Percentiles rank a stretch among this genome's conserved stretches.
These are phyloP conservation scores for Drosophila lacertosa DNA, from an alignment of 1,140 invertebrate genomes.

Conservation along the genomic window DNA sequence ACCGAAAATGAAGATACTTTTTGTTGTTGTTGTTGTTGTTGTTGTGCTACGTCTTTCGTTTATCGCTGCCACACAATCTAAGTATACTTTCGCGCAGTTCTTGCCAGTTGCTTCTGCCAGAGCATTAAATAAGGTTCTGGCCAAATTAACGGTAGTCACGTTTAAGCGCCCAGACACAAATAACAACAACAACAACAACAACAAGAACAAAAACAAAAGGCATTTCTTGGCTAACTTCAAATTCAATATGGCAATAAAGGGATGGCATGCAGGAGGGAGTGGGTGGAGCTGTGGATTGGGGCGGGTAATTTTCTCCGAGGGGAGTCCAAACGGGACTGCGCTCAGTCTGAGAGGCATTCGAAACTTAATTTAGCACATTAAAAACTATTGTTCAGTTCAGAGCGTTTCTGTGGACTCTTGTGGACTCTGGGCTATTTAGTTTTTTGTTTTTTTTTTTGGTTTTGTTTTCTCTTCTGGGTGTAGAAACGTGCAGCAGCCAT, in stretches of 20 bases:
- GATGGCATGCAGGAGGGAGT: constrained; percentile 3
- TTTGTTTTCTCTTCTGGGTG: no score
- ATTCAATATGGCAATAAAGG: constrained; percentile 64
- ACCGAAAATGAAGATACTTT: constrained; percentile 68
- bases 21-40: constrained; percentile 29
- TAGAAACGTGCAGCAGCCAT: constrained; percentile 56
- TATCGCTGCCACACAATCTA: constrained; percentile 59
- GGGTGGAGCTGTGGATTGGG: constrained; percentile 26
- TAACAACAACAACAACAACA: constrained; percentile 28
- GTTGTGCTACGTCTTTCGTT: constrained; percentile 21
- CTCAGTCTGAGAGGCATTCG: constrained; percentile 26
- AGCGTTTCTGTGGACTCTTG: constrained; percentile 5
- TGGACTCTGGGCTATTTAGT: neutral
- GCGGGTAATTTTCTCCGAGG: constrained; percentile 52
- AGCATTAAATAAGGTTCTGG: constrained; percentile 56
- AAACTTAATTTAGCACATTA: constrained; percentile 79
- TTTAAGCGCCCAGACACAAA: constrained; percentile 52
- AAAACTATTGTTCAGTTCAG: constrained; percentile 66
- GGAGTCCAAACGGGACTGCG: neutral
- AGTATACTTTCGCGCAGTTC: constrained; percentile 57
- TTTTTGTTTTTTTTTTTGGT: neutral
- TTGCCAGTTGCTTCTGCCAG: constrained; percentile 47
- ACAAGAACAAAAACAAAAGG: constrained; percentile 42
- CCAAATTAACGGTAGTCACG: constrained; percentile 80
- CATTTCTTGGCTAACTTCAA: constrained; percentile 62